Percentiles rank a stretch among this genome's conserved stretches.
These are phyloP conservation scores for Leptatherina wallacei DNA, from an alignment of 2,797 vertebrate genomes.

Conservation along the genomic window DNA sequence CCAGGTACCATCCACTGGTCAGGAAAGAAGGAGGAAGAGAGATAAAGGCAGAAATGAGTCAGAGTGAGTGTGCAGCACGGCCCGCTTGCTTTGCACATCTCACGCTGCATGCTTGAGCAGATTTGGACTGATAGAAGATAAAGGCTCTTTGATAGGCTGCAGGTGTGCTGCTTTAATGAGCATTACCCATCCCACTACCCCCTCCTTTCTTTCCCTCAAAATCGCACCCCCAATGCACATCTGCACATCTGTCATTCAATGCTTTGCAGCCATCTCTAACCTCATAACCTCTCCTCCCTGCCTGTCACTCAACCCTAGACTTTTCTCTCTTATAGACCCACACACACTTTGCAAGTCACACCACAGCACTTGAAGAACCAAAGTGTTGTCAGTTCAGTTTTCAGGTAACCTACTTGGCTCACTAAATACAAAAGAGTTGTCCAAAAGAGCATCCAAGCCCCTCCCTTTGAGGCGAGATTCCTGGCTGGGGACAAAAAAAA, in stretches of 20 bases:
- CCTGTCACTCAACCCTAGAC: conserved; percentile 48
- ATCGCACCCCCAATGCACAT: conserved; percentile 62
- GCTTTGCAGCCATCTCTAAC: conserved; percentile 55
- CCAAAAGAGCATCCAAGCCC: conserved; percentile 42
- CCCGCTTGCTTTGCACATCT: conserved; percentile 64
- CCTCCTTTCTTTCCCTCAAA: conserved; percentile 21
- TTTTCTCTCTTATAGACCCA: conserved; percentile 3
- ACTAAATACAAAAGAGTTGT: conserved; percentile 28
- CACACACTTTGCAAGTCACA: conserved; percentile 21
- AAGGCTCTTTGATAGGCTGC: conserved; percentile 83
- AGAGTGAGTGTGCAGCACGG: conserved; percentile 42
- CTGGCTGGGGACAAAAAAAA: conserved; percentile 23
- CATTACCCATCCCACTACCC: conserved; percentile 27
- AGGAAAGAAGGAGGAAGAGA: conserved; percentile 23
- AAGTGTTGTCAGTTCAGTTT: conserved; percentile 39
- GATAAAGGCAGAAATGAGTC: conserved; percentile 35
- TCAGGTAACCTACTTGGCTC: conserved; percentile 40
- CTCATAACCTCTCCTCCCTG: conserved; percentile 25
- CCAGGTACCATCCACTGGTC: conserved; percentile 62
- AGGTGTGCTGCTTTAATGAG: conserved; percentile 83
- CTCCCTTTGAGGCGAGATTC: conserved; percentile 41
- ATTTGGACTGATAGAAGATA: conserved; percentile 80
- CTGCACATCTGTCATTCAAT: conserved; percentile 72
- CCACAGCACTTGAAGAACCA: conserved; percentile 18
- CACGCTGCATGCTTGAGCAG: conserved; percentile 74